A percentile compares a stretch with the other conserved stretches of the same genome.
These are phyloP conservation scores for Polydesmus complanatus DNA, from an alignment of 2,888 invertebrate genomes.

Conservation along the genomic window DNA sequence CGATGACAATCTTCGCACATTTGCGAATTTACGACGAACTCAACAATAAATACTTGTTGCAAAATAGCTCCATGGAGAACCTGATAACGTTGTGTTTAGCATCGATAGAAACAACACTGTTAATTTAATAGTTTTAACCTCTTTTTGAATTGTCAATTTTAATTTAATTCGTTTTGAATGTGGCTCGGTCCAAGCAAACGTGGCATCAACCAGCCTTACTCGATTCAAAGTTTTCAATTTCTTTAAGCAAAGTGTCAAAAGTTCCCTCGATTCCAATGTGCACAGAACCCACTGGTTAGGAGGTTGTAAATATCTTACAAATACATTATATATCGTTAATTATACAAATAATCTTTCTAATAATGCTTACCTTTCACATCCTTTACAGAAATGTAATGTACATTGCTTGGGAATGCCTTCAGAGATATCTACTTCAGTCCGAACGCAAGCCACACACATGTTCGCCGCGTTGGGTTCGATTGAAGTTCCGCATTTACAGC, in stretches of 20 bases:
- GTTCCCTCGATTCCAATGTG: slow-evolving; percentile 71
- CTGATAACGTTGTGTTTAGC: slow-evolving; percentile 21
- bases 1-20: slow-evolving; percentile 98
- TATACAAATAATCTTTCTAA: neutral
- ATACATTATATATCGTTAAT: neutral
- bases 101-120: neutral
- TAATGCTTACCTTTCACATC: slow-evolving; percentile 59
- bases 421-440: slow-evolving; percentile 85
- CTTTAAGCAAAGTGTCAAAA: slow-evolving; percentile 79
- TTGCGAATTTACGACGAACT: slow-evolving; percentile 77
- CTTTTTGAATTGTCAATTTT: slow-evolving; percentile 78
- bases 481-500: slow-evolving; percentile 82
- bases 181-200: slow-evolving; percentile 97
- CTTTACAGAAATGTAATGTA: slow-evolving; percentile 74
- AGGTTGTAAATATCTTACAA: slow-evolving; percentile 71
- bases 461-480: slow-evolving; percentile 94
- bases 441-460: slow-evolving; percentile 90
- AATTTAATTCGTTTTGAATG: slow-evolving; percentile 96
- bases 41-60: slow-evolving; percentile 90
- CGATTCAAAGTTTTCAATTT: slow-evolving; percentile 75
- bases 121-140: slow-evolving; percentile 37
- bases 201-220: slow-evolving; percentile 86
- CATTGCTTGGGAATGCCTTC: slow-evolving; percentile 91
- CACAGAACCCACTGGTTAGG: slow-evolving; percentile 65
- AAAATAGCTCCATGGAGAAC: slow-evolving; percentile 74